These are phyloP conservation scores for Oryzias dopingdopingensis DNA, from an alignment of 2,797 vertebrate species.

Conservation along the genomic window DNA sequence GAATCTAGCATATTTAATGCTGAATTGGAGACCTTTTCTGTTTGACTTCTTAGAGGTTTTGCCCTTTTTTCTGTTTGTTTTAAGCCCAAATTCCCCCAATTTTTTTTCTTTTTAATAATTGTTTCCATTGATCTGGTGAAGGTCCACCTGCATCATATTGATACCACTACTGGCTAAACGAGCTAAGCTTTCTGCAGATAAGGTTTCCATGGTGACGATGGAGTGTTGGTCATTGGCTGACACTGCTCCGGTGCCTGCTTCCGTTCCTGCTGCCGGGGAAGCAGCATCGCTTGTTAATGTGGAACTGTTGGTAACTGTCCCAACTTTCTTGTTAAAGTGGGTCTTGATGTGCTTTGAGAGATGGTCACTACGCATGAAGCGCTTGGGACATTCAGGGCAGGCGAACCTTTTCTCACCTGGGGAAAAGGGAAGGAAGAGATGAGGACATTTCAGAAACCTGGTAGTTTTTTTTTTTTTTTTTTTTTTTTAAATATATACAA, in stretches of 20 bases:
- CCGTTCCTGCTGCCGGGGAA: conserved; percentile 75
- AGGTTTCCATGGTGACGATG: conserved; percentile 92
- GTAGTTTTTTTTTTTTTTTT: neutral
- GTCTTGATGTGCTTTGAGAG: conserved; percentile 98
- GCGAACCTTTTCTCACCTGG: conserved; percentile 93
- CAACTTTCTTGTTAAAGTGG: conserved; percentile 90
- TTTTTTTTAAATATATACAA: neutral
- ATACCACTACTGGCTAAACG: conserved; percentile 89
- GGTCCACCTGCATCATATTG: conserved; percentile 95
- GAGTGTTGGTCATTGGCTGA: conserved; percentile 75
- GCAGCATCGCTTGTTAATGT: conserved; percentile 63
- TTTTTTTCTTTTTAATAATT: conserved; percentile 79
- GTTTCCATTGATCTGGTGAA: conserved; percentile 91
- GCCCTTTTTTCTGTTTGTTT: conserved; percentile 62
- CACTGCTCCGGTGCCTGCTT: conserved; percentile 73
- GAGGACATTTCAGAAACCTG: neutral
- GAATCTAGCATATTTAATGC: conserved; percentile 29
- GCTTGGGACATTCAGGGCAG: conserved; percentile 91
- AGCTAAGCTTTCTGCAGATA: conserved; percentile 90
- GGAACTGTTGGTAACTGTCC: conserved; percentile 15
- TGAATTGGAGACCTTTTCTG: conserved; percentile 35
- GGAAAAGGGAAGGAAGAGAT: neutral
- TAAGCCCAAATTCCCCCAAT: conserved; percentile 40
- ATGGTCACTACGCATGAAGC: conserved; percentile 98
- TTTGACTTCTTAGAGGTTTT: conserved; percentile 28